These are phyloP conservation scores for Peromyscus maniculatus DNA, from an alignment of 2,113 vertebrate genomes.

Conservation along the genomic window DNA sequence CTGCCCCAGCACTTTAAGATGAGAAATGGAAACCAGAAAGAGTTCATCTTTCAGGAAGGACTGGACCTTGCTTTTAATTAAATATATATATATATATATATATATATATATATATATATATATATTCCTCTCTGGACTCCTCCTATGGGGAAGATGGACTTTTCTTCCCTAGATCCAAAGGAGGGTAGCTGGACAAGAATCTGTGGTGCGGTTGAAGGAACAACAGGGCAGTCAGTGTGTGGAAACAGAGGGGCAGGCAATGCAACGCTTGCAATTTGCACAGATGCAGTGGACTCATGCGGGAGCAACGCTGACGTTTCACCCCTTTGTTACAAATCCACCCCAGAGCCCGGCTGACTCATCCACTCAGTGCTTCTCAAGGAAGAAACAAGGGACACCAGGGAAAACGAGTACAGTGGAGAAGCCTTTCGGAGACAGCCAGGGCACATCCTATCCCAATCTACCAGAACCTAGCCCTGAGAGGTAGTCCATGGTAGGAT, in stretches of 20 bases:
- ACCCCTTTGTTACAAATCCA: neutral
- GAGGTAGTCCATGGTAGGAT: neutral
- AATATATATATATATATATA: neutral
- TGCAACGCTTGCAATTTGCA: neutral
- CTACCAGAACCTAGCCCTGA: too few relatives aligned
- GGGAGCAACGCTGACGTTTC: neutral
- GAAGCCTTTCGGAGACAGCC: neutral
- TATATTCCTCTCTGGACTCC: neutral
- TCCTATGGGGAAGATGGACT: constrained; percentile 34
- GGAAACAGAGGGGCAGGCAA: too few relatives aligned
- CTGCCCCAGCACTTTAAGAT: neutral
- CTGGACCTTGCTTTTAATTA: neutral
- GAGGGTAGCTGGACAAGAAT: neutral
- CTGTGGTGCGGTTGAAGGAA: neutral
- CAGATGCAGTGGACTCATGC: neutral
- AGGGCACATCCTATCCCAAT: too few relatives aligned
- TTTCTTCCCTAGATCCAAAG: neutral
- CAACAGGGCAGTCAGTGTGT: too few relatives aligned
- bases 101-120: neutral
- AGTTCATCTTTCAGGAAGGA: neutral
- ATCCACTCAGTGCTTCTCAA: neutral
- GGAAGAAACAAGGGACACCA: neutral
- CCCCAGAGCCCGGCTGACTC: neutral
- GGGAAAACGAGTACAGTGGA: neutral
- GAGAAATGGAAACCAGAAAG: constrained; percentile 21